Evolutionary conservation across 2,888 invertebrate genomes (phyloP).

Genomic region (Lycophotia porphyrea): DNA sequence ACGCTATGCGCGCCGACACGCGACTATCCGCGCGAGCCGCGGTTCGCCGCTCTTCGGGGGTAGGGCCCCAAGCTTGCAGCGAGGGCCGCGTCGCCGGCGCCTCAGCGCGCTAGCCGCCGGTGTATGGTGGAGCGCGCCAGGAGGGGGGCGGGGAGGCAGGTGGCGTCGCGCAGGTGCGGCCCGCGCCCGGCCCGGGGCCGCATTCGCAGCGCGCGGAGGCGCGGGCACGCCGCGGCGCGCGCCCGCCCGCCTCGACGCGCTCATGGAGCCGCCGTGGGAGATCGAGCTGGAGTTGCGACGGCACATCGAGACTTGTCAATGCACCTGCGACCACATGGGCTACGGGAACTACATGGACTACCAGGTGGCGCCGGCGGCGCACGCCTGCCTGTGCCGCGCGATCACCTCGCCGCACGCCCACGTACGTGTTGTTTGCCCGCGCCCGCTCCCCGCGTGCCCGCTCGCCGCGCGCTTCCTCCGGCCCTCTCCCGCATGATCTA

Average conservation of each 20-base stretch:
- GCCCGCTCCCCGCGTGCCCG: slow-evolving; percentile 57
- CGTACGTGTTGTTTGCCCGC: slow-evolving; percentile 80
- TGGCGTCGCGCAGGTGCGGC: slow-evolving; percentile 86
- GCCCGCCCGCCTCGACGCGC: slow-evolving; percentile 83
- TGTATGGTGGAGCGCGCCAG: slow-evolving; percentile 83
- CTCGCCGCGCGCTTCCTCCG: slow-evolving; percentile 66
- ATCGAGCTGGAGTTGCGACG: slow-evolving; percentile 96
- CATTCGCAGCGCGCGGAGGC: slow-evolving; percentile 82
- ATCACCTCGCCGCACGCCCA: slow-evolving; percentile 89
- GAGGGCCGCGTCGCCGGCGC: slow-evolving; percentile 84
- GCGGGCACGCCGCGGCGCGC: slow-evolving; percentile 84
- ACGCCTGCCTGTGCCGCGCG: slow-evolving; percentile 88
- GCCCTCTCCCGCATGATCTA: slow-evolving; percentile 77
- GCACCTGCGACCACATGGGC: slow-evolving; percentile 98
- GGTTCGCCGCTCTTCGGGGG: slow-evolving; percentile 80
- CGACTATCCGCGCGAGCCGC: slow-evolving; percentile 79
- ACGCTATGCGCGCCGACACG: slow-evolving; percentile 83
- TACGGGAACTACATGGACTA: slow-evolving; percentile 98
- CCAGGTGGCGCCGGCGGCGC: slow-evolving; percentile 92
- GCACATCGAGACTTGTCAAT: slow-evolving; percentile 97
- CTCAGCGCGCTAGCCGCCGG: slow-evolving; percentile 83
- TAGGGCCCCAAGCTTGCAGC: slow-evolving; percentile 83
- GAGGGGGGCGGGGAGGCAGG: slow-evolving; percentile 85
- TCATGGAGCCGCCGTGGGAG: slow-evolving; percentile 91
- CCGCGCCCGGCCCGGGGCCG: slow-evolving; percentile 86